Evolutionary conservation across 2,797 vertebrate genomes (phyloP).

Genomic region (Siniperca scherzeri): DNA sequence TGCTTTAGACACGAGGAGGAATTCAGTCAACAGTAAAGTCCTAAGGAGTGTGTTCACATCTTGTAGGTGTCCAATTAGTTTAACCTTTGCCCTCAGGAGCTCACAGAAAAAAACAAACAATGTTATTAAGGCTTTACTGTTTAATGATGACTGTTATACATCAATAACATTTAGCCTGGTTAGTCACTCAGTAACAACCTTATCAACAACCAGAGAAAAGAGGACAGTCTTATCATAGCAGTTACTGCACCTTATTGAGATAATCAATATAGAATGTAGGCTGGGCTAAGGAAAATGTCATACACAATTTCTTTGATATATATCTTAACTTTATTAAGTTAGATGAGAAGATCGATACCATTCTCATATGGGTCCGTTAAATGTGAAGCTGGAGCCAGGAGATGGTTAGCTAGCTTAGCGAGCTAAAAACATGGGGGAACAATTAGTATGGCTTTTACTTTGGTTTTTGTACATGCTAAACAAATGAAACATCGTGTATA

Average conservation of each 20-base stretch:
- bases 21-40: neutral
- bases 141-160: slow-evolving; percentile 51
- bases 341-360: neutral
- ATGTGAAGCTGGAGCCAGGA: neutral
- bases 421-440: neutral
- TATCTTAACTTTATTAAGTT: neutral
- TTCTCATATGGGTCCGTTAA: neutral
- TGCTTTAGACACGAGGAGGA: neutral
- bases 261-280: slow-evolving; percentile 54
- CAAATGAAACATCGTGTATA: neutral
- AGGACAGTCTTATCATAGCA: slow-evolving; percentile 61
- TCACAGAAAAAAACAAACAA: slow-evolving; percentile 46
- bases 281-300: slow-evolving; percentile 3
- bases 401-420: neutral
- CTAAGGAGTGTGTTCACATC: neutral
- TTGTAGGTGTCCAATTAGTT: slow-evolving; percentile 16
- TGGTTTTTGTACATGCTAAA: neutral
- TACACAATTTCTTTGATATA: no score
- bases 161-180: slow-evolving; percentile 34
- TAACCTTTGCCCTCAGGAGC: slow-evolving; percentile 40
- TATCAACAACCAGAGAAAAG: slow-evolving; percentile 74
- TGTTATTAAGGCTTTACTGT: slow-evolving; percentile 49
- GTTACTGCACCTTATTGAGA: slow-evolving; percentile 52
- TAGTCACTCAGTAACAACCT: slow-evolving; percentile 78
- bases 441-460: neutral